phyloP scores from a whole-genome alignment of 2,113 vertebrate species.

The Stercorarius parasiticus region DNA sequence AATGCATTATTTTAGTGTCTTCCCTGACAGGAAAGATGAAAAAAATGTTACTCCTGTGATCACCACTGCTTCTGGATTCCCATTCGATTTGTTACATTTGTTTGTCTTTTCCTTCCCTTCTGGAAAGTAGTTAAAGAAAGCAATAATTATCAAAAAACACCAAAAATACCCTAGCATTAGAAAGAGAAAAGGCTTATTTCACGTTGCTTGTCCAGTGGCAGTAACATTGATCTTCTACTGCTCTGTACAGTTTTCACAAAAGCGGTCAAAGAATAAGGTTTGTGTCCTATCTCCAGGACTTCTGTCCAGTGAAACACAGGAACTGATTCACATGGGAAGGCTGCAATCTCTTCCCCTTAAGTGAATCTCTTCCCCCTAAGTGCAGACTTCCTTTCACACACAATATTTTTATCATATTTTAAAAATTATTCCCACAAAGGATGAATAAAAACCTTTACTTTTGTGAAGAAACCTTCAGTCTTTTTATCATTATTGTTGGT shows the following conservation, averaged over 20 bases:
- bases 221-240: background rate
- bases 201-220: background rate
- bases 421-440: background rate
- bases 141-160: background rate
- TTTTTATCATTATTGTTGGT: background rate
- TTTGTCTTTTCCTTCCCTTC: background rate
- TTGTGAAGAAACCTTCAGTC: background rate
- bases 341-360: background rate
- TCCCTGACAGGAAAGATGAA: background rate
- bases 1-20: background rate
- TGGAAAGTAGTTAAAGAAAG: background rate
- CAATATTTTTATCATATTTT: background rate
- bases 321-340: background rate
- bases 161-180: background rate
- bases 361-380: background rate
- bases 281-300: background rate
- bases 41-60: background rate
- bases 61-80: background rate
- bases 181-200: background rate
- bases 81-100: background rate
- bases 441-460: background rate
- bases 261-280: background rate
- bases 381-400: background rate
- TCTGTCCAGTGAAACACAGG: background rate
- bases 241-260: background rate